These are phyloP conservation scores for Macrotus californicus DNA, from an alignment of 2,113 vertebrate genomes.

Conservation along the genomic window DNA sequence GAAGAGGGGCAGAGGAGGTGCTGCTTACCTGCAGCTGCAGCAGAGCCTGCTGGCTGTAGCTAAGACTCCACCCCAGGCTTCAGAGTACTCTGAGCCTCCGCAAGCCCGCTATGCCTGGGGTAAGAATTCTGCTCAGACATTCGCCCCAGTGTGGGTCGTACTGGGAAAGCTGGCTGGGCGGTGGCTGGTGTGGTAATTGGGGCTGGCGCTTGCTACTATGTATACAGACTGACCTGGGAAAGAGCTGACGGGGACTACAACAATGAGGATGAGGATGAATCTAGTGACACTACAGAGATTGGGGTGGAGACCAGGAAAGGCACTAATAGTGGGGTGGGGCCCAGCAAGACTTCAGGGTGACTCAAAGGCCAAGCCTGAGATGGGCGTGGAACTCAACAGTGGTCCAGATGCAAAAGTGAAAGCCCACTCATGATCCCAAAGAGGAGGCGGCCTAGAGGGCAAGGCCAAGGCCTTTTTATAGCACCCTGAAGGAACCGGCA, in stretches of 20 bases:
- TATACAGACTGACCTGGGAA: slow-evolving; percentile 82
- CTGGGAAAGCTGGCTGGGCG: slow-evolving; percentile 53
- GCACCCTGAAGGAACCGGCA: slow-evolving; percentile 59
- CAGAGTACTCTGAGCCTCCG: background rate
- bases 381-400: background rate
- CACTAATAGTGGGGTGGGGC: background rate
- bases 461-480: slow-evolving; percentile 71
- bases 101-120: background rate
- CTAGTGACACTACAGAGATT: slow-evolving; percentile 29
- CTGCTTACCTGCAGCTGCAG: background rate
- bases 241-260: slow-evolving; percentile 50
- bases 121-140: background rate
- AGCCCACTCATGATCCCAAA: background rate
- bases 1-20: background rate
- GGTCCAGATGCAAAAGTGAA: slow-evolving; percentile 19
- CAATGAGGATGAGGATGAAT: background rate
- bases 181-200: slow-evolving; percentile 83
- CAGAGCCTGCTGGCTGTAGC: background rate
- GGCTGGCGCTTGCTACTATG: slow-evolving; percentile 86
- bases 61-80: background rate
- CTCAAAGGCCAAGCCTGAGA: slow-evolving; percentile 21
- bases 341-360: slow-evolving; percentile 25
- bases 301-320: slow-evolving; percentile 13
- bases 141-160: slow-evolving; percentile 46
- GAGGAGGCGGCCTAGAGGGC: slow-evolving; percentile 55